phyloP scores from a whole-genome alignment of 2,113 vertebrate species.

The Tichodroma muraria region DNA sequence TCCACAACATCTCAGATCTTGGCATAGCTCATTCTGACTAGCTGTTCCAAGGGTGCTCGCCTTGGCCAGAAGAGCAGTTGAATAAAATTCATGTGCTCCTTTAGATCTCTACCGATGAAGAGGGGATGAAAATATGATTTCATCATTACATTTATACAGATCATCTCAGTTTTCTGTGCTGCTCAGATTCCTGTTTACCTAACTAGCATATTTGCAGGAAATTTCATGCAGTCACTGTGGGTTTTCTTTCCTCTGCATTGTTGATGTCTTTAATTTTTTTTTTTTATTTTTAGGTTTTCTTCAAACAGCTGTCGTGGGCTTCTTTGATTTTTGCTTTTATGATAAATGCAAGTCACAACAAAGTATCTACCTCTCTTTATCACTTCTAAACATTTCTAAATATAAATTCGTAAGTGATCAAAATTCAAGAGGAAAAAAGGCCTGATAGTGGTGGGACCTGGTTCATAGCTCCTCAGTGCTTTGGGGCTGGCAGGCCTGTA shows the following conservation, averaged over 20 bases:
- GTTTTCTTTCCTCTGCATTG: not conserved
- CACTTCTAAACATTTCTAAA: not conserved
- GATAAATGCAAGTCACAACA: not conserved
- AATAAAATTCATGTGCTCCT: not conserved
- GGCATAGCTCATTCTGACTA: not conserved
- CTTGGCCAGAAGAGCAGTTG: not conserved
- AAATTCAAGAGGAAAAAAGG: not conserved
- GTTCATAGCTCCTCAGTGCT: not conserved
- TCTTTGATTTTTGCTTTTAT: constrained; percentile 40
- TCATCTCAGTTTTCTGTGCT: not conserved
- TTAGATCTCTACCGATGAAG: not conserved
- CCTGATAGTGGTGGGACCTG: not conserved
- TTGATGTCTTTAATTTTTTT: not conserved
- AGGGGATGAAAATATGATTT: not conserved
- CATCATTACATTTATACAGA: not conserved
- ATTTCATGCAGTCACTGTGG: not conserved
- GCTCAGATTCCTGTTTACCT: not conserved
- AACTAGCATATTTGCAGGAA: not conserved
- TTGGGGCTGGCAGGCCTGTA: not conserved
- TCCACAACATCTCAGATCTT: not conserved
- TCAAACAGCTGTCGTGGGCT: not conserved
- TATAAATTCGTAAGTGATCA: not conserved
- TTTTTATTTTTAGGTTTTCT: not conserved
- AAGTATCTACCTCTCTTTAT: not conserved
- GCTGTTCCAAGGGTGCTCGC: not conserved